A percentile compares a stretch with the other conserved stretches of the same genome.
Conservation (phyloP, 2,113 vertebrate genomes). For the Alouatta palliata region DNA sequence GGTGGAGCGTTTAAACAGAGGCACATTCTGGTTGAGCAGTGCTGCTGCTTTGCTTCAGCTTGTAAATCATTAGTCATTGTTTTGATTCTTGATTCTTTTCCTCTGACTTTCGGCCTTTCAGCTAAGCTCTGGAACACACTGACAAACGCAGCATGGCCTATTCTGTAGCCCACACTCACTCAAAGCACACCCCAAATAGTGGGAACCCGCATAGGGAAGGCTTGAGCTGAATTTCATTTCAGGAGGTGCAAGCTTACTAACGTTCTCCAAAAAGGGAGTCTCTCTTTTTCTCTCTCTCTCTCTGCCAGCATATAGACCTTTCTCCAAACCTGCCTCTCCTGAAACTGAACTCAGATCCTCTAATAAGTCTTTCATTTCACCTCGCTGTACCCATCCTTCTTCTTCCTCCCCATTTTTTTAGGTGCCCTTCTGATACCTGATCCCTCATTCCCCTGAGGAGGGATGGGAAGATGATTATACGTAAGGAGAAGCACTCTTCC, state of each 20-base stretch:
- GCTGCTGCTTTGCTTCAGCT: constrained; percentile 36
- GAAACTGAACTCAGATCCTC: constrained; percentile 17
- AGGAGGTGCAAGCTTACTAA: neutral
- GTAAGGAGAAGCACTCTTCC: neutral
- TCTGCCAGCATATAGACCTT: neutral
- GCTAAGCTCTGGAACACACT: neutral
- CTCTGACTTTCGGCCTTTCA: constrained; percentile 52
- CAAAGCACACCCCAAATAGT: neutral
- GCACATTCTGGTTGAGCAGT: neutral
- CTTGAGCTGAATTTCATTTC: neutral
- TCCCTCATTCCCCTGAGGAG: neutral
- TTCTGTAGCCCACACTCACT: neutral
- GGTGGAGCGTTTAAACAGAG: neutral
- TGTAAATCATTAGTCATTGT: constrained; percentile 65
- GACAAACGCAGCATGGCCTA: neutral
- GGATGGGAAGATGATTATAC: neutral
- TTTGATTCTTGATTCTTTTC: constrained; percentile 60
- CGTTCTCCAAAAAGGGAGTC: neutral
- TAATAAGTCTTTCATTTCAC: neutral
- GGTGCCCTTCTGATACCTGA: neutral
- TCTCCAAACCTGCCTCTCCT: neutral
- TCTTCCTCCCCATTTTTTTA: neutral
- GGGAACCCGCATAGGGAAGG: neutral
- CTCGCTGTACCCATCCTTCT: neutral
- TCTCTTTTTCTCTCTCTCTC: neutral